Conservation (phyloP, 2,888 invertebrate species). For the Listrodromus nycthemerus region DNA sequence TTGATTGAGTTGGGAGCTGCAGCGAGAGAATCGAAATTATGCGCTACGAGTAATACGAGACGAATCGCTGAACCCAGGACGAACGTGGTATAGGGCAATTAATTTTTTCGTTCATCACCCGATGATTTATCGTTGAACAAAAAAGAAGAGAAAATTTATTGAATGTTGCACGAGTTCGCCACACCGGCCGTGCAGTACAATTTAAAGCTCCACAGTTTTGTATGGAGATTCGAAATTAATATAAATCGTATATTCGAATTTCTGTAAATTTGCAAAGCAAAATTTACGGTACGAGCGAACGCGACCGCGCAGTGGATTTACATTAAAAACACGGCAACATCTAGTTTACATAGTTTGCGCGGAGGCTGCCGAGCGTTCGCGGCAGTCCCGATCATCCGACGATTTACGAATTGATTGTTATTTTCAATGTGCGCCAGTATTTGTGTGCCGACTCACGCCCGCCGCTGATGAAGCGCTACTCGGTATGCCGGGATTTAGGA, state of each 20-base stretch:
- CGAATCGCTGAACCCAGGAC: neutral
- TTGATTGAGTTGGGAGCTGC: neutral
- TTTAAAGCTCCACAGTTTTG: neutral
- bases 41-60: neutral
- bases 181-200: neutral
- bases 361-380: neutral
- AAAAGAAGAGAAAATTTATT: neutral
- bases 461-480: conserved; percentile 27
- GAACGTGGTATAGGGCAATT: neutral
- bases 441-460: conserved; percentile 26
- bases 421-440: conserved; percentile 20
- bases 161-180: neutral
- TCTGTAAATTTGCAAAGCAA: conserved; percentile 2
- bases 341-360: conserved; percentile 26
- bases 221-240: conserved; percentile 3
- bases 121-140: neutral
- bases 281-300: neutral
- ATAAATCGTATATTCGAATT: conserved; percentile 14
- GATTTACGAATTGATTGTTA: conserved; percentile 56
- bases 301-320: neutral
- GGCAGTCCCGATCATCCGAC: conserved; percentile 22
- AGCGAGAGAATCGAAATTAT: neutral
- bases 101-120: neutral
- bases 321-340: conserved; percentile 27
- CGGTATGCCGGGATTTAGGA: conserved; percentile 28